Evolutionary conservation across 2,797 vertebrate genomes (phyloP), one percentile per base, ranked within the genome.

Genomic region (Dendrocincla fuliginosa): DNA sequence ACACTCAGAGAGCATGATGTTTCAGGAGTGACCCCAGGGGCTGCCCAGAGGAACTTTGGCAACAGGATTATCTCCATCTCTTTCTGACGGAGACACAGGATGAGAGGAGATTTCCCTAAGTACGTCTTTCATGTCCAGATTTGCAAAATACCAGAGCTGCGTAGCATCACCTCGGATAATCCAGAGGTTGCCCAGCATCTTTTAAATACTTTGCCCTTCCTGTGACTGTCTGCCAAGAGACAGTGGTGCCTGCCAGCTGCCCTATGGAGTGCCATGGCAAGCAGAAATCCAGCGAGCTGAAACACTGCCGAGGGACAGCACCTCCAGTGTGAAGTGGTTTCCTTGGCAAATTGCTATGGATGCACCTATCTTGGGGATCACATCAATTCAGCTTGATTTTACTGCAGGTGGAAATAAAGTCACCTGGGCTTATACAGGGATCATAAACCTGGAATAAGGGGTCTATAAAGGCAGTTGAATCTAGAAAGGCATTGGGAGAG

Each of bases 1-100:
- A 94, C 46, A 35, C 50, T 90, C 33, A 25, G 77, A 80, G 74
- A 91, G 65, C 0, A 0, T 65, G 41, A 79, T 55, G 52, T 49
- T 83, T 80, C 59, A 57, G 56, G 30, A 92, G 37, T n/a, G 60
- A 84, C 61, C 77, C 46, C 69, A 53, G 69, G 59, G 82, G 65
- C 77, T 86, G 76, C 73, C 92, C 92, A 65, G 61, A 96, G 80
- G 70, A 92, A 67, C 84, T 74, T 3, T 11, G n/a, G 80, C 84
- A 95, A 94, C 13, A 90, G 70, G 91, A 96, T 95, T 97, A 91
- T n/a, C 59, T 81, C 47, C 80, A 41, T 46, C 85, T 73, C 80
- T 91, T 91, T 96, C 78, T 90, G 84, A 90, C 74, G 37, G 70
- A 93, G 80, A 74, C 7, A 20, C 1, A 3, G 69, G 53, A 75